Conservation (phyloP, 1,140 invertebrate species). For the Pararge aegeria region DNA sequence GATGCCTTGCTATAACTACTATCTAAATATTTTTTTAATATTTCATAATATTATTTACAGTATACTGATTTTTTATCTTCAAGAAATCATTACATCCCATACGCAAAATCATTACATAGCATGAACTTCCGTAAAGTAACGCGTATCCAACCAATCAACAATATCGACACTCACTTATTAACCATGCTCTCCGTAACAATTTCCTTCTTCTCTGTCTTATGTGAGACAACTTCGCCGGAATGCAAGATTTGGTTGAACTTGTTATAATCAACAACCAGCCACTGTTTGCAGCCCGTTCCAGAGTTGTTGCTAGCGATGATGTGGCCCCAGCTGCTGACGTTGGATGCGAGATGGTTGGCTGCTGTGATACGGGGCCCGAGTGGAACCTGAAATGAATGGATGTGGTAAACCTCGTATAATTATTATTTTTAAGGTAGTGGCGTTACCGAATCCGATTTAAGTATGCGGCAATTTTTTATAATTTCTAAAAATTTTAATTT, state of each 20-base stretch:
- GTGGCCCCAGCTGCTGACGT: slow-evolving; percentile 86
- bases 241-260: slow-evolving; percentile 52
- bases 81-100: too few species aligned
- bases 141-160: background rate
- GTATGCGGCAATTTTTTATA: too few species aligned
- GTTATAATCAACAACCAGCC: slow-evolving; percentile 90
- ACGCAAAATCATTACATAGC: too few species aligned
- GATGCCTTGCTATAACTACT: too few species aligned
- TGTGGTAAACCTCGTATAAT: too few species aligned
- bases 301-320: slow-evolving; percentile 85
- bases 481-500: too few species aligned
- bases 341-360: slow-evolving; percentile 89
- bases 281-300: slow-evolving; percentile 94
- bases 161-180: slow-evolving; percentile 40
- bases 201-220: slow-evolving; percentile 40
- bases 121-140: too few species aligned
- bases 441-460: too few species aligned
- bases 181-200: slow-evolving; percentile 49
- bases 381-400: slow-evolving; percentile 81
- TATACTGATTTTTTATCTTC: too few species aligned
- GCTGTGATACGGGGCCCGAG: slow-evolving; percentile 91
- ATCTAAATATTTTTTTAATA: too few species aligned
- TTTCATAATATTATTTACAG: too few species aligned
- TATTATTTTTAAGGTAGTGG: background rate
- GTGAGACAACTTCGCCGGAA: slow-evolving; percentile 11